Conservation (phyloP, 30 jellyfish, hydroid and myxozoan genomes). For the Phacellophora camtschatica region DNA sequence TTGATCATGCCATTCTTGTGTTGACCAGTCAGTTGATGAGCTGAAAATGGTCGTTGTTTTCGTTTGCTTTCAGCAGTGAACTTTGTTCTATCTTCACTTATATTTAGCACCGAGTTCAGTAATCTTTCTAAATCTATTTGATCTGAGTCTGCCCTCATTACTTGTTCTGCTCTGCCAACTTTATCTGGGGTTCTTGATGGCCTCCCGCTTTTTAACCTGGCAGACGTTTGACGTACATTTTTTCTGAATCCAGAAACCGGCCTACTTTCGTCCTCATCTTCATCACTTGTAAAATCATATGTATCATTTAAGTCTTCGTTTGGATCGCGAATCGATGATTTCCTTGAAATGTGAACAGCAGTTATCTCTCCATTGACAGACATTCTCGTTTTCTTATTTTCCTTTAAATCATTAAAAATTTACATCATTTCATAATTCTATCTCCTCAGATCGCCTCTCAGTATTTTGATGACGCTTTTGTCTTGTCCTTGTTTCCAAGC, state of each 20-base stretch:
- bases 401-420: too few species aligned
- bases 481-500: too few species aligned
- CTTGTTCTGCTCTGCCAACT: conserved; percentile 8
- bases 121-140: conserved; percentile 68
- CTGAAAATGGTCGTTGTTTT: conserved; percentile 53
- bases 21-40: conserved; percentile 12
- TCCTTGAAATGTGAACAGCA: conserved; percentile 58
- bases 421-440: too few species aligned
- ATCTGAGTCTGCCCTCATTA: conserved; percentile 80
- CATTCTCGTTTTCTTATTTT: too few species aligned
- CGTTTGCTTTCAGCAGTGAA: not conserved
- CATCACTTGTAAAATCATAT: not conserved
- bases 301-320: not conserved
- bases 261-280: conserved; percentile 12
- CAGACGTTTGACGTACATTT: conserved; percentile 27
- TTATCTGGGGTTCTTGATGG: not conserved
- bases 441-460: too few species aligned
- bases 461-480: too few species aligned
- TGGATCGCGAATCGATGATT: conserved; percentile 1
- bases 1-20: not conserved
- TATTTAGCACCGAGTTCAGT: conserved; percentile 73
- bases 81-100: conserved; percentile 23
- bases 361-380: conserved; percentile 60
- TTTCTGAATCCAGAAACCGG: conserved; percentile 18
- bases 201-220: not conserved